Evolutionary conservation across 2,113 vertebrate species (phyloP), one percentile per base, ranked within the genome.

Genomic region (Anas platyrhynchos): DNA sequence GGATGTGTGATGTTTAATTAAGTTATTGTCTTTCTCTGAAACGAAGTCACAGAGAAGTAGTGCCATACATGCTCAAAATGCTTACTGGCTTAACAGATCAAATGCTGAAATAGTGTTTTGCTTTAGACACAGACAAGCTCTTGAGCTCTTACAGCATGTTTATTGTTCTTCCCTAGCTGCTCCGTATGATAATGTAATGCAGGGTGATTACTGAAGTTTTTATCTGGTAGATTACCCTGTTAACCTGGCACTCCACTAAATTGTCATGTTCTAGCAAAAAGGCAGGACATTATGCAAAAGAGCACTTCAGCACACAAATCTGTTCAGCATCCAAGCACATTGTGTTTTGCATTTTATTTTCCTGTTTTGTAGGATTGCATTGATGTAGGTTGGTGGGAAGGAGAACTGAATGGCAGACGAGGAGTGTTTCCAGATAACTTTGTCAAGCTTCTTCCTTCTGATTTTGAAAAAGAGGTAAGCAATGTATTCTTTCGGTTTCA

Each of bases 351-450:
- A 43, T 92, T 75, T 86, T 88, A 9, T 72, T 95, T 91, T 83
- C 15, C 50, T 93, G 0, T 97, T 85, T 93, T 79, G 31, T 97
- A 99, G 99, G 99, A 99, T 22, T 99, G 99, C 92, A 98, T 99
- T 7, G 99, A 99, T 46, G 98, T 98, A 6, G 99, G 99, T 74
- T 99, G 99, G 99, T 99, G 99, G 99, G 98, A 99, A 98, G 99
- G 99, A 58, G 99, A 99, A 95, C 96, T 99, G 86, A 98, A 98
- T 13, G 98, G 99, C 83, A 98, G 98, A 91, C 97, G 98, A 95
- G 99, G 99, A 34, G 99, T 99, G 34, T 99, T 99, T 95, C 99
- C 99, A 16, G 99, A 99, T 92, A 99, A 99, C 96, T 99, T 99
- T 93, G 99, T 99, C 90, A 99, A 99, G 97, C 97, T 99, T 88